These are phyloP conservation scores for Caenorhabditis tropicalis DNA, from an alignment of 1,140 invertebrate species.

Conservation along the genomic window DNA sequence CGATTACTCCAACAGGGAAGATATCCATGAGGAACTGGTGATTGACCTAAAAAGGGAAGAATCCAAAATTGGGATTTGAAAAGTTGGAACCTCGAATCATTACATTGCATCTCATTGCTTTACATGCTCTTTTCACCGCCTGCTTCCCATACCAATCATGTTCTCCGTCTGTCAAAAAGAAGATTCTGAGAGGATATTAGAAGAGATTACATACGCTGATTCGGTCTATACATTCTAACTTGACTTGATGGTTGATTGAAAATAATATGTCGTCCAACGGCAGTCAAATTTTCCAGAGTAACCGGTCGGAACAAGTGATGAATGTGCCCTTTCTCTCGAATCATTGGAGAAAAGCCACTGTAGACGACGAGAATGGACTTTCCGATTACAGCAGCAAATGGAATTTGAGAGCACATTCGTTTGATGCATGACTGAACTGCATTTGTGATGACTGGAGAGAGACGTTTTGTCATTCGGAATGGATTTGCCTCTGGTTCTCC, in stretches of 20 bases:
- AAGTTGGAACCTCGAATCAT: slow-evolving; percentile 5
- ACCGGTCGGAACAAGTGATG: slow-evolving; percentile 32
- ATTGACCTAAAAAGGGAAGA: neutral
- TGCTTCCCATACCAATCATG: slow-evolving; percentile 36
- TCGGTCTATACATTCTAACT: slow-evolving; percentile 47
- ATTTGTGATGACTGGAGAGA: neutral
- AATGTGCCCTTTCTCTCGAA: slow-evolving; percentile 20
- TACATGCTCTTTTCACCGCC: slow-evolving; percentile 33
- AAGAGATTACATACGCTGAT: neutral
- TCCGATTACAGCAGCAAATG: slow-evolving; percentile 36
- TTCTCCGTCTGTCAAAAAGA: neutral
- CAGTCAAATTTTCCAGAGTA: neutral
- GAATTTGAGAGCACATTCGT: slow-evolving; percentile 44
- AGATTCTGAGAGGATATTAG: neutral
- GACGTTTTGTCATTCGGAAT: slow-evolving; percentile 14
- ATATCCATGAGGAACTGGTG: neutral
- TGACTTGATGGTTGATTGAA: slow-evolving; percentile 46
- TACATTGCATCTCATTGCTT: slow-evolving; percentile 12
- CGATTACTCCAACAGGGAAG: slow-evolving; percentile 40
- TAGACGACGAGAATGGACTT: slow-evolving; percentile 23
- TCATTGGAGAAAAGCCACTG: slow-evolving; percentile 48
- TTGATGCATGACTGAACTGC: slow-evolving; percentile 35
- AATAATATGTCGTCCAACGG: slow-evolving; percentile 32
- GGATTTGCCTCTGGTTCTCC: slow-evolving; percentile 33
- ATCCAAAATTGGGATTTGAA: neutral